Evolutionary conservation across 2,113 vertebrate species (phyloP).

Genomic region (Pristiophorus japonicus): DNA sequence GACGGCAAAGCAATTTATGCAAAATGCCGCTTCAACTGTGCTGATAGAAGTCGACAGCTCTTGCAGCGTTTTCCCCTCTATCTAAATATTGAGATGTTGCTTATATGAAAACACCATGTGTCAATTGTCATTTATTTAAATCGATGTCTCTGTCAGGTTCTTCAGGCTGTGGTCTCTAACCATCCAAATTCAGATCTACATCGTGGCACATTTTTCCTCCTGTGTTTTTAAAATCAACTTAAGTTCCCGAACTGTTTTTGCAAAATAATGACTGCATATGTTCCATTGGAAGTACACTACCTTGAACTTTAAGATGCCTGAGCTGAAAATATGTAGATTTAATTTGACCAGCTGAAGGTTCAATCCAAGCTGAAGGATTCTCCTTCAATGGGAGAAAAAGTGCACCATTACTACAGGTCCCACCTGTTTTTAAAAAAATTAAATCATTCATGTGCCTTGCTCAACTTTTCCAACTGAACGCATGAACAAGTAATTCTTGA

Average conservation of each 20-base stretch:
- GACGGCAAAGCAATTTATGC: background rate
- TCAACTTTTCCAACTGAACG: background rate
- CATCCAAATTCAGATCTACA: background rate
- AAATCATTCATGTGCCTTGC: conserved; percentile 2
- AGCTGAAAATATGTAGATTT: background rate
- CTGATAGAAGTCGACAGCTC: background rate
- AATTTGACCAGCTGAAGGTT: background rate
- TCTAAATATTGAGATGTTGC: background rate
- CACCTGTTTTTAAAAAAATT: background rate
- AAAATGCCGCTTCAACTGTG: background rate
- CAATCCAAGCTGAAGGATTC: no score
- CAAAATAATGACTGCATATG: background rate
- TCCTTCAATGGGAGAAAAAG: background rate
- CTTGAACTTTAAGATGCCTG: background rate
- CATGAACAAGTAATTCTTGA: background rate
- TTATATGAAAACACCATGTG: background rate
- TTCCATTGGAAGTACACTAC: background rate
- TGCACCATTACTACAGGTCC: background rate
- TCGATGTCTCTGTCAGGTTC: background rate
- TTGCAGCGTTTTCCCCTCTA: background rate
- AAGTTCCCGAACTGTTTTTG: background rate
- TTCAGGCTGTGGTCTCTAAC: background rate
- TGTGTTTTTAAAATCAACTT: background rate
- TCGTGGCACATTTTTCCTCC: background rate
- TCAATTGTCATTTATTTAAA: background rate